These are phyloP conservation scores for Philonicus albiceps DNA, from an alignment of 2,888 invertebrate genomes.

Conservation along the genomic window DNA sequence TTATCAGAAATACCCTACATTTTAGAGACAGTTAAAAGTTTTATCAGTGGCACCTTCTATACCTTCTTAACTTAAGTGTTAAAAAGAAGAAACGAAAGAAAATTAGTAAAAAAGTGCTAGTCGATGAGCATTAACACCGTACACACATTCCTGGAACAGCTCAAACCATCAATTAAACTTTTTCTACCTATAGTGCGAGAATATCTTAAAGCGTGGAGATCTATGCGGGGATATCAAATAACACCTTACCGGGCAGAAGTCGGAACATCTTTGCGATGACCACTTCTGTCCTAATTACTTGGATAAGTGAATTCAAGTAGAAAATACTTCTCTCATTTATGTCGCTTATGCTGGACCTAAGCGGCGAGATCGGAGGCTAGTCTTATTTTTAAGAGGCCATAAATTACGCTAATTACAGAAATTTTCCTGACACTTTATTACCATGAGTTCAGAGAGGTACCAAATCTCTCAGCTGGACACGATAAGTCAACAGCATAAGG, in stretches of 20 bases:
- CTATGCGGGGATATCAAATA: neutral
- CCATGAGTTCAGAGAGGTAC: neutral
- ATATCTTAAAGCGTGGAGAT: neutral
- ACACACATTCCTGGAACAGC: neutral
- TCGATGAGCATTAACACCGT: neutral
- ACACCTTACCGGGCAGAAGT: neutral
- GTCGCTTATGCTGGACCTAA: neutral
- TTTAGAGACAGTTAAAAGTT: neutral
- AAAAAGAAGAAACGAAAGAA: neutral
- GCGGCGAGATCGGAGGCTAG: neutral
- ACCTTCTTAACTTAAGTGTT: neutral
- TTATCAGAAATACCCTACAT: neutral
- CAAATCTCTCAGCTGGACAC: neutral
- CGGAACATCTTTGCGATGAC: neutral
- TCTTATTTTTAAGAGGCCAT: neutral
- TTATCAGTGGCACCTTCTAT: neutral
- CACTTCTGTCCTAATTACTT: neutral
- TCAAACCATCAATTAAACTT: neutral
- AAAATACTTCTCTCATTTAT: neutral
- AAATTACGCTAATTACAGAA: neutral
- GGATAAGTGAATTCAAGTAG: neutral
- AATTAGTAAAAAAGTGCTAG: neutral
- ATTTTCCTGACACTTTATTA: neutral
- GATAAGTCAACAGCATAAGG: neutral
- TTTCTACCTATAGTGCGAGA: neutral